phyloP scores from a whole-genome alignment of 2,888 invertebrate genomes.

The Leptinotarsa rubiginosa region DNA sequence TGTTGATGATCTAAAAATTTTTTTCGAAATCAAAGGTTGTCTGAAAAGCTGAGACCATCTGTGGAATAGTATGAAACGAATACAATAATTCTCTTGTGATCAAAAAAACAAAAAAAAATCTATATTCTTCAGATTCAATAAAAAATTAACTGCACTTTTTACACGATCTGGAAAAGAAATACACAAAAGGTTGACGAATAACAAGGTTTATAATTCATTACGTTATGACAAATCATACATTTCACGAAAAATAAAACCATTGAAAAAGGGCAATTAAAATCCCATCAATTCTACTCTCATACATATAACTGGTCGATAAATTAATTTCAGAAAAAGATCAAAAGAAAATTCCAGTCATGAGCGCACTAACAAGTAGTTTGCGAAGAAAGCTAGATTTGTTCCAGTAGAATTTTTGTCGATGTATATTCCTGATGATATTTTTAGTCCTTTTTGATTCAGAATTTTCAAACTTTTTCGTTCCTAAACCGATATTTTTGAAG shows the following conservation, averaged over 20 bases:
- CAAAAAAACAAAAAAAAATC: too few species aligned
- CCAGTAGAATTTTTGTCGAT: neutral
- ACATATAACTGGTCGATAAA: neutral
- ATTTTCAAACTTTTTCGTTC: too few species aligned
- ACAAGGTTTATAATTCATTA: neutral
- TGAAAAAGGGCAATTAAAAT: neutral
- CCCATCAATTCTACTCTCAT: slow-evolving; percentile 3
- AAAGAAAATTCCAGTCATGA: neutral
- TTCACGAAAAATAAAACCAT: neutral
- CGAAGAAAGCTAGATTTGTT: neutral
- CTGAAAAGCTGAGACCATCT: too few species aligned
- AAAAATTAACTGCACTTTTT: too few species aligned
- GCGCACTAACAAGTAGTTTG: neutral
- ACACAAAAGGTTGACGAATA: neutral
- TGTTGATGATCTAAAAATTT: too few species aligned
- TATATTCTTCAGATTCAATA: too few species aligned
- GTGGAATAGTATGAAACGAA: too few species aligned
- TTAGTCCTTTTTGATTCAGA: too few species aligned
- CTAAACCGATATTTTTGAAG: too few species aligned
- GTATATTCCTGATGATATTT: neutral
- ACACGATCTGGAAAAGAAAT: neutral
- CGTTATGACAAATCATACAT: neutral
- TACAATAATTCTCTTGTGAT: too few species aligned
- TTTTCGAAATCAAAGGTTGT: too few species aligned
- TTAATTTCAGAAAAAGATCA: neutral